Base-by-base conservation (phyloP, 1,140 invertebrate genomes). In the Neuroterus valhalla region DNA sequence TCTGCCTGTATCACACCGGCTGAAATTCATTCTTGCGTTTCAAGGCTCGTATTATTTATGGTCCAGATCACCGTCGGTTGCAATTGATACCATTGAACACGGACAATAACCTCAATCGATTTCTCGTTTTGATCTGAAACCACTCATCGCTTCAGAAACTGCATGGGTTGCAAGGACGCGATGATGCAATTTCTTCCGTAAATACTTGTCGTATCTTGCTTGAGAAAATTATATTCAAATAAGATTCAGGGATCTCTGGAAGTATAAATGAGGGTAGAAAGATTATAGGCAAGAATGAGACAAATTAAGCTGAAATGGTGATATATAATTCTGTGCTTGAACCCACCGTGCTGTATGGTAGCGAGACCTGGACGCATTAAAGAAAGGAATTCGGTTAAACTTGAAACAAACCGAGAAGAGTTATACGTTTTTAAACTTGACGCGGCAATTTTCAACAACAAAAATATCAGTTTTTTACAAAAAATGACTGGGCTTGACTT, bases 1-100 rank as follows among this genome's bases (percentile, higher is more conserved):
- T 38, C 31, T 38, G 10, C 31, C 31, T 38, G 31, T 10, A 38
- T 12, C 55, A 62, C 55, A 31, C 23, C 21, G 26, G 55, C 31
- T 62, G 55, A 62, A 62, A 62, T 62, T 62, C 26, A 62, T 62
- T 62, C 55, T 62, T 62, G 55, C 55, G 55, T 62, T 62, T 62
- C 55, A 62, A 62, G 55, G 23, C 23, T 31, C 21, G 26, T 62
- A 62, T 62, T 62, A 62, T 62, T 62, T 62, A 62, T 23, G 55
- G 55, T 62, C 26, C 55, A 62, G 55, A 62, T 62, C 55, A 62
- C 55, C 55, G 31, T 31, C 15, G 55, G 23, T 31, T 14, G 55
- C 23, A 38, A 62, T 62, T 62, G 55, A 62, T 62, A 62, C 31
- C 55, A 62, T 26, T 62, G 23, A 23, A 3, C 26, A 62, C 55